Evolutionary conservation across 2,888 invertebrate genomes (phyloP), one percentile per base, ranked within the genome.

Genomic region (Ptychoptera albimana): DNA sequence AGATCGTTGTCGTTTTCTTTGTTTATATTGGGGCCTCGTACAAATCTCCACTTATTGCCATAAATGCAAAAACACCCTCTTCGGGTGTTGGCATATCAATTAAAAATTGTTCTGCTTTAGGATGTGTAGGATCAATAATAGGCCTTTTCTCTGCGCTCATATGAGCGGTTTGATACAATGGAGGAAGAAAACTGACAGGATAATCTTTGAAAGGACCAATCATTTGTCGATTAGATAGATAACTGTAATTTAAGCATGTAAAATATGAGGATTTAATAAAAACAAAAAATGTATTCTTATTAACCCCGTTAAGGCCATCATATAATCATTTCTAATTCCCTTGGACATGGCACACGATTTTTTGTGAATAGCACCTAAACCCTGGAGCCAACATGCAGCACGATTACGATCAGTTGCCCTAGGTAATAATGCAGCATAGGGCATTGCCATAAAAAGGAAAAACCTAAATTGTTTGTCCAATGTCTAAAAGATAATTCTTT

Each of bases 21-120:
- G n/a, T 32, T 32, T 32, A 32, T 32, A 11, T 32, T 23, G 23
- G 23, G 7, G 23, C 3, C 9, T 50, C 43, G 41, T 46, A 50
- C 48, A 70, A 53, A 48, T 72, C 70, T 8, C 72, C 72, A 15
- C 68, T 70, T 8, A 72, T 53, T 2, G 72, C 69, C 32, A 73
- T 64, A 50, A 70, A 72, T 51, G 72, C 72, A 53, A 72, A 71
- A 3, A 72, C 73, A 2, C 73, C 73, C 45, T 71, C 69, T 40
- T 67, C 66, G 5, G 71, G 70, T 34, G 63, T 55, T 1, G 70
- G 71, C 48, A 71, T 67, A 12, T 57, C 55, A 15, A 56, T 53
- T 16, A 73, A 54, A 54, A 72, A 72, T 13, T 66, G 64, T 36
- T 67, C 61, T 1, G 67, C 68, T 48, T 67, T 67, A 4, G 61